These are phyloP conservation scores for Chondrilla cf. caribensis DNA, from an alignment of 37 sponge, comb jelly and placozoan species.

Conservation along the genomic window DNA sequence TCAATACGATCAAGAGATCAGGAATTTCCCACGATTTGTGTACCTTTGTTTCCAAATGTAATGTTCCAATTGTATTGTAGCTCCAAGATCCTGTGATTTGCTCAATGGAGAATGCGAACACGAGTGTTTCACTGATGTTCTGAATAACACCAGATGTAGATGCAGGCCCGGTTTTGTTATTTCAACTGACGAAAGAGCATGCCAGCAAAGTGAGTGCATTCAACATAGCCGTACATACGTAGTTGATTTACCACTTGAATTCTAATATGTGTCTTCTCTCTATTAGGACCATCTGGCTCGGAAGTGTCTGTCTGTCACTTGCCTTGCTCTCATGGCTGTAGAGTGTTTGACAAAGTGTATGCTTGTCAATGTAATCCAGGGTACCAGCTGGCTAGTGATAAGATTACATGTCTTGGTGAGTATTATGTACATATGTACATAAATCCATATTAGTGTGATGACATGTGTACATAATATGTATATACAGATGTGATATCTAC, in stretches of 20 bases:
- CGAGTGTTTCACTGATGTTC: neutral
- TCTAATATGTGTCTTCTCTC: too few species aligned
- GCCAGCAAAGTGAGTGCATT: neutral
- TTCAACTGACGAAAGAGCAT: neutral
- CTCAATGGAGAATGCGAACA: conserved; percentile 20
- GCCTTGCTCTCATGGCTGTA: conserved; percentile 44
- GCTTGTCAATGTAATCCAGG: conserved; percentile 42
- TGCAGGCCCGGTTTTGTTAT: conserved; percentile 2
- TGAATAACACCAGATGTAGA: neutral
- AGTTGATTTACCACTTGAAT: too few species aligned
- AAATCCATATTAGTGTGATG: neutral
- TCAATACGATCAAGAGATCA: too few species aligned
- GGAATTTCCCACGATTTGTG: too few species aligned
- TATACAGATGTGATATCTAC: too few species aligned
- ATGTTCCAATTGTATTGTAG: neutral
- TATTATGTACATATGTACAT: neutral
- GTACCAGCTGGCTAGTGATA: conserved; percentile 33
- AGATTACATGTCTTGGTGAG: conserved; percentile 47
- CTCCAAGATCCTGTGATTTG: neutral
- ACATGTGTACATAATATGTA: too few species aligned
- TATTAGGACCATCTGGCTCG: neutral
- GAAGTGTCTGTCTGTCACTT: neutral
- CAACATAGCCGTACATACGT: too few species aligned
- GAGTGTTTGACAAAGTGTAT: neutral
- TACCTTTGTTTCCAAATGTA: too few species aligned